Evolutionary conservation across 2,113 vertebrate species (phyloP).

Genomic region (Strix aluco): DNA sequence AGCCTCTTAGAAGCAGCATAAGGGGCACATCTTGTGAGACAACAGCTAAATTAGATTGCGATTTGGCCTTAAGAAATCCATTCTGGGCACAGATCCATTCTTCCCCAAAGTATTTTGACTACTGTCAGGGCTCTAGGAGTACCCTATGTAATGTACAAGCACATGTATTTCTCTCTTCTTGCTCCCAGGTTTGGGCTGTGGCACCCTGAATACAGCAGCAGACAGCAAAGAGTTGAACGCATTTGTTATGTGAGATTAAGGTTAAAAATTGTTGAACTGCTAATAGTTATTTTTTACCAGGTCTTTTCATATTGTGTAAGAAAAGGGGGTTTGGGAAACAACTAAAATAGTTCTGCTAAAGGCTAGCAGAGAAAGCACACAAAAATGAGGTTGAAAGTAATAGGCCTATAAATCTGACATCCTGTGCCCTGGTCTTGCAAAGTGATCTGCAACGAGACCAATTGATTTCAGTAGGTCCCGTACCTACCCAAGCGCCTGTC

Average conservation of each 20-base stretch:
- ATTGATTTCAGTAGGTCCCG: not conserved
- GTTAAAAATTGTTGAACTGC: not conserved
- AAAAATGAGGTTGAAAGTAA: conserved; percentile 36
- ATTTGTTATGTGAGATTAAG: not conserved
- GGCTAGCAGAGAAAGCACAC: not conserved
- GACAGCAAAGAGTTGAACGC: not conserved
- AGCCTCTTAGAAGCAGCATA: not conserved
- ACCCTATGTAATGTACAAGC: not conserved
- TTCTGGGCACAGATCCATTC: not conserved
- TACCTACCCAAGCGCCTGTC: accelerated
- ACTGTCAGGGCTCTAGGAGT: not conserved
- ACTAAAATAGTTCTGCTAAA: not conserved
- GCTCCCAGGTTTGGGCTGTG: not conserved
- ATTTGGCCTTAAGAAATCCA: not conserved
- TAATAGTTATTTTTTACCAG: not conserved
- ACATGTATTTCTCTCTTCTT: not conserved
- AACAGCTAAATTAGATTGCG: not conserved
- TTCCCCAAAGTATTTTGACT: not conserved
- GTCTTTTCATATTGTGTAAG: not conserved
- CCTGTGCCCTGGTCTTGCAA: not conserved
- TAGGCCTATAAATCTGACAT: conserved; percentile 56
- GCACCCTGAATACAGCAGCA: not conserved
- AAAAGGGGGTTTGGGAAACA: not conserved
- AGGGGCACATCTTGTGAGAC: accelerated
- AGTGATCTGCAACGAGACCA: not conserved